phyloP scores from a whole-genome alignment of 2,797 vertebrate genomes.

The Rhinophrynus dorsalis region DNA sequence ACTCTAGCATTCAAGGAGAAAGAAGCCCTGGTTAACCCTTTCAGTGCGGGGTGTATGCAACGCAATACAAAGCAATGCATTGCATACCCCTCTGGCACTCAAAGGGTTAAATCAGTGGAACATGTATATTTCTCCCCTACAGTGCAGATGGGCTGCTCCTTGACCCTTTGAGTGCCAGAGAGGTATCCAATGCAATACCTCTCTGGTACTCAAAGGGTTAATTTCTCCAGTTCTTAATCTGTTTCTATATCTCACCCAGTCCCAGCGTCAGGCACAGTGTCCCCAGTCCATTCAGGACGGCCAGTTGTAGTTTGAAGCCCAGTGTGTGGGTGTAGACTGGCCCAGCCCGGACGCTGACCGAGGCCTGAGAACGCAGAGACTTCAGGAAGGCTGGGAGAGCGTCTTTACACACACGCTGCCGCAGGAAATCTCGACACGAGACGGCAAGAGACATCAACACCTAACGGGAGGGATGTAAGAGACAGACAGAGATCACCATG shows the following conservation, averaged over 20 bases:
- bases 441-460: constrained; percentile 82
- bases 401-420: constrained; percentile 85
- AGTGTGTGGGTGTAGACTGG: constrained; percentile 83
- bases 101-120: too few species aligned
- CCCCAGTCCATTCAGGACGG: constrained; percentile 86
- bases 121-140: too few species aligned
- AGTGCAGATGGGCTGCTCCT: too few species aligned
- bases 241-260: constrained; percentile 74
- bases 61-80: too few species aligned
- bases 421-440: constrained; percentile 84
- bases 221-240: too few species aligned
- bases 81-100: too few species aligned
- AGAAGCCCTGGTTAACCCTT: too few species aligned
- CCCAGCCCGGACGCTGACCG: constrained; percentile 80
- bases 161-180: too few species aligned
- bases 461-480: constrained; percentile 59
- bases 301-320: constrained; percentile 90
- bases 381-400: constrained; percentile 81
- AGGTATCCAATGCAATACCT: too few species aligned
- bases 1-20: too few species aligned
- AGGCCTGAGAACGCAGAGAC: constrained; percentile 80
- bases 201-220: too few species aligned
- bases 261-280: constrained; percentile 80
- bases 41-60: too few species aligned
- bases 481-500: neutral